phyloP scores from a whole-genome alignment of 1,140 invertebrate genomes.

The Bombus difficillimus region DNA sequence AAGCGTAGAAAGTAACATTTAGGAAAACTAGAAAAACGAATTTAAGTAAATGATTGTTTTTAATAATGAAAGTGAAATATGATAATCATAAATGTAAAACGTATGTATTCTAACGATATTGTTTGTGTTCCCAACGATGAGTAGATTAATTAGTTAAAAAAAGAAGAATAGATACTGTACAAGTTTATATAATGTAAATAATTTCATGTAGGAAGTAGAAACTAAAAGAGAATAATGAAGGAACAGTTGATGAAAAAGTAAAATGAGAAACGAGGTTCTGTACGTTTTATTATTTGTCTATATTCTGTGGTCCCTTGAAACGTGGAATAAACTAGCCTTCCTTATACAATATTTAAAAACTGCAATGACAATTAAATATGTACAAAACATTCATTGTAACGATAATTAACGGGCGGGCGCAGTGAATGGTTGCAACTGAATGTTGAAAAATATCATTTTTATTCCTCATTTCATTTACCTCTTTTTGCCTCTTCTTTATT shows the following conservation, averaged over 20 bases:
- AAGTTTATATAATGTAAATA: neutral
- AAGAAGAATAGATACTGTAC: neutral
- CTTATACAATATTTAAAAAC: constrained; percentile 16
- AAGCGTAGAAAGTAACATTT: neutral
- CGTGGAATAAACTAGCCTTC: neutral
- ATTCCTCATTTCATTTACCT: constrained; percentile 61
- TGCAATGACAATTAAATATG: constrained; percentile 21
- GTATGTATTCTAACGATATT: neutral
- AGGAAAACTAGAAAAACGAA: neutral
- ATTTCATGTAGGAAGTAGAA: neutral
- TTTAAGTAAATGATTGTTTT: neutral
- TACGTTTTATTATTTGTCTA: constrained; percentile 51
- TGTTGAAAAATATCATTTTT: constrained; percentile 77
- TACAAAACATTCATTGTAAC: constrained; percentile 35
- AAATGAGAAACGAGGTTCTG: constrained; percentile 37
- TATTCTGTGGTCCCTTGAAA: constrained; percentile 51
- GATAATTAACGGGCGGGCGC: constrained; percentile 32
- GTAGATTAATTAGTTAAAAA: neutral
- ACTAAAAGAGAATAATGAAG: constrained; percentile 4
- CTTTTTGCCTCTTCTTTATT: constrained; percentile 28
- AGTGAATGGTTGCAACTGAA: constrained; percentile 62
- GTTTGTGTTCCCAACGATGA: neutral
- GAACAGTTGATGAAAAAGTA: constrained; percentile 17
- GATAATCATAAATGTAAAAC: neutral
- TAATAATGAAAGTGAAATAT: neutral